phyloP scores from a whole-genome alignment of 2,888 invertebrate species.

The Drosophila subquinaria region DNA sequence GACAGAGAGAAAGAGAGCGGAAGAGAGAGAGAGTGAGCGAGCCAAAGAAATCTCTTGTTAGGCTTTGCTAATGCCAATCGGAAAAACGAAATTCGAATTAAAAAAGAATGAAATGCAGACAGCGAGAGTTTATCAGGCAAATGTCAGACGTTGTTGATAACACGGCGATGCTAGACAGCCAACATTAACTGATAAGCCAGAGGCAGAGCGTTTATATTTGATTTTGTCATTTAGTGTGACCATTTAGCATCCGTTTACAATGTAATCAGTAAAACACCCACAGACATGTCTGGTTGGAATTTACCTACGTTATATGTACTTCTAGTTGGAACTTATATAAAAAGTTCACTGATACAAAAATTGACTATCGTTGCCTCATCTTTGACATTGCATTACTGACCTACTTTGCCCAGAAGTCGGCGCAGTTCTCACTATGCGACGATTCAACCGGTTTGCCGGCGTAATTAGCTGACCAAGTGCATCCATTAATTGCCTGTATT shows the following conservation, averaged over 20 bases:
- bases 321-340: background rate
- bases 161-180: constrained; percentile 23
- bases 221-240: constrained; percentile 2
- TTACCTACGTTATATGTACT: background rate
- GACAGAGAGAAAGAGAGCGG: constrained; percentile 29
- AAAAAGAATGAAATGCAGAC: constrained; percentile 28
- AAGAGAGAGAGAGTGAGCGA: constrained; percentile 1
- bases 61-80: constrained; percentile 14
- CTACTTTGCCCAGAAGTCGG: constrained; percentile 53
- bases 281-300: constrained; percentile 11
- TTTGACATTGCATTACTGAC: constrained; percentile 57
- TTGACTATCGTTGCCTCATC: constrained; percentile 4
- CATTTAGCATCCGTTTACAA: constrained; percentile 52
- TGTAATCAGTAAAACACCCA: constrained; percentile 26
- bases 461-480: constrained; percentile 55
- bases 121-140: constrained; percentile 45
- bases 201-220: constrained; percentile 4
- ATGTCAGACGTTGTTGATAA: constrained; percentile 58
- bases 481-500: constrained; percentile 24
- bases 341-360: constrained; percentile 18
- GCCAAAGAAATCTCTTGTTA: constrained; percentile 4
- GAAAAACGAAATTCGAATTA: constrained; percentile 38
- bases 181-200: constrained; percentile 42
- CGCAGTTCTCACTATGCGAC: constrained; percentile 34
- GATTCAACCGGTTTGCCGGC: constrained; percentile 58